phyloP scores from a whole-genome alignment of 2,888 invertebrate species.

The Cataglyphis albicans region DNA sequence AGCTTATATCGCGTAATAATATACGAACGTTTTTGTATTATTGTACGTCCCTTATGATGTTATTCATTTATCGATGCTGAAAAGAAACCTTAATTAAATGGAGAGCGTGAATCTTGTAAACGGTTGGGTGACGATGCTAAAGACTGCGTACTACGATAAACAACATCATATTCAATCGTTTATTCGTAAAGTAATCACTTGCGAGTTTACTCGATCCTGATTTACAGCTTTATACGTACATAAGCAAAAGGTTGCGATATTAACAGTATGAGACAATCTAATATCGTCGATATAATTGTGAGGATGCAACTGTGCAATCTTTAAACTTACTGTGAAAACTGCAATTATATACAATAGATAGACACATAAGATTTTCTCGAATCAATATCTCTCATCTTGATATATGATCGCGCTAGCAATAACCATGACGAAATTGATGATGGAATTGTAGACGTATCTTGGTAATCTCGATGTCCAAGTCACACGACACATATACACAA shows the following conservation, averaged over 20 bases:
- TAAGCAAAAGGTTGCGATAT: slow-evolving; percentile 4
- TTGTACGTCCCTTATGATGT: slow-evolving; percentile 28
- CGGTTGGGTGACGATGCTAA: slow-evolving; percentile 30
- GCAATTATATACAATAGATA: slow-evolving; percentile 15
- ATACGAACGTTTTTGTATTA: slow-evolving; percentile 36
- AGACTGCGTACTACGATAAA: slow-evolving; percentile 22
- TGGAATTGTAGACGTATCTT: background rate
- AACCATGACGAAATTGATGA: slow-evolving; percentile 18
- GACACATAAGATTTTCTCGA: background rate
- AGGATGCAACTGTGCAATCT: slow-evolving; percentile 4
- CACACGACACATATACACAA: slow-evolving; percentile 60
- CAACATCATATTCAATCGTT: background rate
- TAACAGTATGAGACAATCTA: slow-evolving; percentile 23
- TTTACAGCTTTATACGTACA: background rate
- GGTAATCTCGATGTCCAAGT: slow-evolving; percentile 68
- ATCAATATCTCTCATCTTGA: background rate
- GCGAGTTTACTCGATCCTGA: background rate
- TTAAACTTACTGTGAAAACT: background rate
- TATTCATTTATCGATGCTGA: slow-evolving; percentile 19
- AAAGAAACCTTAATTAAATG: slow-evolving; percentile 1
- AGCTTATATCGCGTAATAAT: slow-evolving; percentile 10
- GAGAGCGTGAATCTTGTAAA: slow-evolving; percentile 4
- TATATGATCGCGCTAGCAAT: slow-evolving; percentile 5
- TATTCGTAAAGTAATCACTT: slow-evolving; percentile 2
- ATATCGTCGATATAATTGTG: slow-evolving; percentile 6